Conservation (phyloP, 2,888 invertebrate species). For the Strigamia maritima region DNA sequence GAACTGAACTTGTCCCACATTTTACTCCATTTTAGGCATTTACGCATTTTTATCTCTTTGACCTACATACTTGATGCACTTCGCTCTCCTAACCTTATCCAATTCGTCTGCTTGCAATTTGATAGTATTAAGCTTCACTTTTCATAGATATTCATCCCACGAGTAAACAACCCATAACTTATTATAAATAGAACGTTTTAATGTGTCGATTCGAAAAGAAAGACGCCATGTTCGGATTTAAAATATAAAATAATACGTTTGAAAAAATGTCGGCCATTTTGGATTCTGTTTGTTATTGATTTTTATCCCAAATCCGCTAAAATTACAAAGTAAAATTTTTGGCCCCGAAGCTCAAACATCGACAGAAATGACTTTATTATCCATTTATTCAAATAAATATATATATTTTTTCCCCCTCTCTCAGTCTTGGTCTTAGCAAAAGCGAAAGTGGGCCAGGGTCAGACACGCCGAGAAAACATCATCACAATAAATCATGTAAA, state of each 20-base stretch:
- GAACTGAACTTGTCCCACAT: slow-evolving; percentile 20
- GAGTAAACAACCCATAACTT: slow-evolving; percentile 15
- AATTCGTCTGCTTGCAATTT: background rate
- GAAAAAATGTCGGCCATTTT: too few relatives aligned
- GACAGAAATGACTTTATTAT: background rate
- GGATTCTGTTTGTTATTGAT: background rate
- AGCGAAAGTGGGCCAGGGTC: slow-evolving; percentile 18
- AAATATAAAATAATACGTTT: too few relatives aligned
- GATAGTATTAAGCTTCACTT: slow-evolving; percentile 22
- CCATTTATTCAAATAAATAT: background rate
- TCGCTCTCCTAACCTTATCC: slow-evolving; percentile 26
- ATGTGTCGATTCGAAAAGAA: background rate
- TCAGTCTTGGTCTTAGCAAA: background rate
- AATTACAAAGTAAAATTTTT: background rate
- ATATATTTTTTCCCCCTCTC: background rate
- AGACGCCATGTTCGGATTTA: background rate
- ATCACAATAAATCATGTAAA: slow-evolving; percentile 25
- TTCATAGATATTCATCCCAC: background rate
- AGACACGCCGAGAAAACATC: slow-evolving; percentile 20
- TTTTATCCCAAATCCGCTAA: background rate
- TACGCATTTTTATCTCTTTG: slow-evolving; percentile 12
- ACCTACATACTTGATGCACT: slow-evolving; percentile 24
- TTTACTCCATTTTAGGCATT: slow-evolving; percentile 21
- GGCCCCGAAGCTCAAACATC: background rate
- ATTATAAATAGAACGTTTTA: slow-evolving; percentile 15